A percentile compares a stretch with the other conserved stretches of the same genome.
Conservation (phyloP, 1,140 invertebrate genomes). For the Brachionus rotundiformis region DNA sequence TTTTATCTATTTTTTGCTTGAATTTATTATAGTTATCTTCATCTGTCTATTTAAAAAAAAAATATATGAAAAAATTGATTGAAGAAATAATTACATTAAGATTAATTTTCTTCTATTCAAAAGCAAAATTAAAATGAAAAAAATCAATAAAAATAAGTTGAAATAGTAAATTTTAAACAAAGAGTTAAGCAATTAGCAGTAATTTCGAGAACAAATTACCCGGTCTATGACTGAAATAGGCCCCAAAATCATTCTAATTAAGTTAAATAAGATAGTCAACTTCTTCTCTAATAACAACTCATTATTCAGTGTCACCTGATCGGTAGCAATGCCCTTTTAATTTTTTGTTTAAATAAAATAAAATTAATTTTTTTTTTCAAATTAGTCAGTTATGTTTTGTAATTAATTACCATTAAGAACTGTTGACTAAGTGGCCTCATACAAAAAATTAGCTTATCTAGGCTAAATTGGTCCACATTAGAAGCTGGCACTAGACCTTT, state of each 20-base stretch:
- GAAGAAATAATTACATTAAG: constrained; percentile 38
- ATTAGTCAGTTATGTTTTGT: background rate
- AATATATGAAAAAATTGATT: constrained; percentile 35
- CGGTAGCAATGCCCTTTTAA: constrained; percentile 33
- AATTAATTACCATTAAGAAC: constrained; percentile 34
- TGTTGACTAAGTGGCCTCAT: background rate
- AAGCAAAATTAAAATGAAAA: constrained; percentile 39
- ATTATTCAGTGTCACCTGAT: constrained; percentile 20
- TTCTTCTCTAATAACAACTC: constrained; percentile 19
- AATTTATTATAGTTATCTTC: constrained; percentile 17
- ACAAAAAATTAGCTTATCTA: constrained; percentile 41
- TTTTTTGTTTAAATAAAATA: background rate
- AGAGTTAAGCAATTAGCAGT: background rate
- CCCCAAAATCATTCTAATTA: background rate
- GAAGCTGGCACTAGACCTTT: constrained; percentile 42
- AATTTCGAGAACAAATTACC: constrained; percentile 2
- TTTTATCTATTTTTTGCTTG: constrained; percentile 1
- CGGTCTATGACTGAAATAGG: constrained; percentile 15
- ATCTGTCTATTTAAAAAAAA: constrained; percentile 29
- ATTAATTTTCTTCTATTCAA: constrained; percentile 25
- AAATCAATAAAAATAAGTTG: constrained; percentile 49
- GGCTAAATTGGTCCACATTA: constrained; percentile 2
- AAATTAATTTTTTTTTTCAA: constrained; percentile 13
- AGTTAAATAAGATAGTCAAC: constrained; percentile 5
- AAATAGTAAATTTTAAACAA: background rate